phyloP scores from a whole-genome alignment of 2,113 vertebrate species.

The Microcebus lehilahytsara region DNA sequence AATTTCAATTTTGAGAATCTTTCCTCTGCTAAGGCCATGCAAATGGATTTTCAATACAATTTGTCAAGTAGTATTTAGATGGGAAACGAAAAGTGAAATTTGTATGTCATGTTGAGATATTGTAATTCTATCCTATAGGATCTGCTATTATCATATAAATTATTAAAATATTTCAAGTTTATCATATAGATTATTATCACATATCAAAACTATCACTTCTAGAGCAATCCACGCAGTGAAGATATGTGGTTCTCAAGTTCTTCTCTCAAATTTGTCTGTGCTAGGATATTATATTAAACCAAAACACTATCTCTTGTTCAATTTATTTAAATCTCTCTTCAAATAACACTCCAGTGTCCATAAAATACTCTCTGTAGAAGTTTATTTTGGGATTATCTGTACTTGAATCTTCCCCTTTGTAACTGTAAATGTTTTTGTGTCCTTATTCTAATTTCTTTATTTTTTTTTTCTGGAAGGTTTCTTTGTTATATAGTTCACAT shows the following conservation, averaged over 20 bases:
- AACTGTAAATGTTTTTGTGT: not conserved
- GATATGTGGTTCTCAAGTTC: not conserved
- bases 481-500: not conserved
- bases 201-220: not conserved
- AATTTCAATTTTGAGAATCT: not conserved
- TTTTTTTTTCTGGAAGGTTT: not conserved
- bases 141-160: not conserved
- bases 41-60: not conserved
- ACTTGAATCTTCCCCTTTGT: not conserved
- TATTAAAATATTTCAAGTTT: slow-evolving; percentile 14
- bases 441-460: not conserved
- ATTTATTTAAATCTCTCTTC: not conserved
- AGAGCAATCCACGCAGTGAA: not conserved
- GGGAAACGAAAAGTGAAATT: not conserved
- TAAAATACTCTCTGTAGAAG: not conserved
- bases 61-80: not conserved
- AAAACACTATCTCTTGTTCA: not conserved
- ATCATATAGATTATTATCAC: not conserved
- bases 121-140: not conserved
- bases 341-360: not conserved
- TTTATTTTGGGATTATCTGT: not conserved
- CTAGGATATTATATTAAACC: not conserved
- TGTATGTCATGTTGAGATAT: not conserved
- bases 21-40: not conserved
- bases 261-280: not conserved